phyloP scores from a whole-genome alignment of 2,888 invertebrate species.

The Glaucopsyche alexis region DNA sequence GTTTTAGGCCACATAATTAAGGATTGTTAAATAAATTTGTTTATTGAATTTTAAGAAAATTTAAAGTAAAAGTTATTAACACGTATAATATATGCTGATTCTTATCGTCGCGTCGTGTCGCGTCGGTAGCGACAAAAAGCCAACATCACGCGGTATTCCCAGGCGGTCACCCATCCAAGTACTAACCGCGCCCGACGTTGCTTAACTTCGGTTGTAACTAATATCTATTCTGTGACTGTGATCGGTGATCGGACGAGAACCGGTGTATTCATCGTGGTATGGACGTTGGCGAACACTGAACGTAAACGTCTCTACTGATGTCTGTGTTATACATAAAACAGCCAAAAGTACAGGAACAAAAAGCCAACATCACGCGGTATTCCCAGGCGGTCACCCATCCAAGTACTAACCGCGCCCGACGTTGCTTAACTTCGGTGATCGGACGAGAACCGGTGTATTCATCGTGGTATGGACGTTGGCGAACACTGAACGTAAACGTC shows the following conservation, averaged over 20 bases:
- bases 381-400: constrained; percentile 62
- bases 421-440: constrained; percentile 58
- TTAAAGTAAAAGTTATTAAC: background rate
- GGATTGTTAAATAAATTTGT: no score
- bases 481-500: background rate
- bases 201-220: constrained; percentile 58
- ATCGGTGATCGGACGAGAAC: constrained; percentile 47
- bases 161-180: constrained; percentile 62
- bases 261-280: constrained; percentile 45
- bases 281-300: constrained; percentile 27
- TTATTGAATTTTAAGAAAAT: no score
- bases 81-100: background rate
- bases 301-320: background rate
- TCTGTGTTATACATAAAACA: no score
- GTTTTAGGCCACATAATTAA: no score
- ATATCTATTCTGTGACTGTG: no score
- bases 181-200: constrained; percentile 55
- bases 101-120: no score
- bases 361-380: constrained; percentile 48
- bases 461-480: constrained; percentile 54
- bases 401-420: constrained; percentile 57
- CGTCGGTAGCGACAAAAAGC: constrained; percentile 42
- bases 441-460: constrained; percentile 55
- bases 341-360: constrained; percentile 19
- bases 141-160: constrained; percentile 59